Evolutionary conservation across 2,888 invertebrate species (phyloP).

Genomic region (Biston stratarius): DNA sequence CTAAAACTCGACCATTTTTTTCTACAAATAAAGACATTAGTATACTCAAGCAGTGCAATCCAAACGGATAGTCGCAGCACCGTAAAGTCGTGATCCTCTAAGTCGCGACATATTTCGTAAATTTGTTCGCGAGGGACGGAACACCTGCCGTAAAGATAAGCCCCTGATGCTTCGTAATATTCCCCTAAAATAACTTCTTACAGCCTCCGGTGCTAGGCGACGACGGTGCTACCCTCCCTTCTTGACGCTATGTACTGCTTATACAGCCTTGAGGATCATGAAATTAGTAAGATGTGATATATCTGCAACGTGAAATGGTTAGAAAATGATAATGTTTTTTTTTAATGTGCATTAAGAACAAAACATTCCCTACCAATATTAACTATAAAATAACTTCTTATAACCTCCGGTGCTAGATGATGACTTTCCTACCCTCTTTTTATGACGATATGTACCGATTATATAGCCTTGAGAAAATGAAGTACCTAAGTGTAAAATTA

Average conservation of each 20-base stretch:
- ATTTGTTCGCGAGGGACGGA: slow-evolving; percentile 79
- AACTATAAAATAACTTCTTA: too few species aligned
- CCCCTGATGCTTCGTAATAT: slow-evolving; percentile 82
- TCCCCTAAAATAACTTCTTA: slow-evolving; percentile 86
- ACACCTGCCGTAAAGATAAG: slow-evolving; percentile 87
- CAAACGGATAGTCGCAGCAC: slow-evolving; percentile 34
- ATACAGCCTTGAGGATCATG: slow-evolving; percentile 41
- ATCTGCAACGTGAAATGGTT: neutral
- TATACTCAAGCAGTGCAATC: slow-evolving; percentile 28
- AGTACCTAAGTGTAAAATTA: too few species aligned
- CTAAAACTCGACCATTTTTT: neutral
- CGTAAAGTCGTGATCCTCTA: slow-evolving; percentile 76
- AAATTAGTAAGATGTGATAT: slow-evolving; percentile 11
- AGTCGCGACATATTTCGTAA: slow-evolving; percentile 82
- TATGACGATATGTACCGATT: too few species aligned
- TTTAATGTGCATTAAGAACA: neutral
- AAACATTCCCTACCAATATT: neutral
- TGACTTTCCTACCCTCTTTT: too few species aligned
- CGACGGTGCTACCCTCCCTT: slow-evolving; percentile 57
- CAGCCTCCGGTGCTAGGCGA: slow-evolving; percentile 83
- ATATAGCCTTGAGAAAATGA: too few species aligned
- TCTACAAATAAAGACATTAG: slow-evolving; percentile 10
- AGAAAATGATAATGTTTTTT: neutral
- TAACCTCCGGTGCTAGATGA: too few species aligned
- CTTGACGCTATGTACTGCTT: slow-evolving; percentile 54